Base-by-base conservation (phyloP, 1,140 invertebrate species). In the Ladona fulva region DNA sequence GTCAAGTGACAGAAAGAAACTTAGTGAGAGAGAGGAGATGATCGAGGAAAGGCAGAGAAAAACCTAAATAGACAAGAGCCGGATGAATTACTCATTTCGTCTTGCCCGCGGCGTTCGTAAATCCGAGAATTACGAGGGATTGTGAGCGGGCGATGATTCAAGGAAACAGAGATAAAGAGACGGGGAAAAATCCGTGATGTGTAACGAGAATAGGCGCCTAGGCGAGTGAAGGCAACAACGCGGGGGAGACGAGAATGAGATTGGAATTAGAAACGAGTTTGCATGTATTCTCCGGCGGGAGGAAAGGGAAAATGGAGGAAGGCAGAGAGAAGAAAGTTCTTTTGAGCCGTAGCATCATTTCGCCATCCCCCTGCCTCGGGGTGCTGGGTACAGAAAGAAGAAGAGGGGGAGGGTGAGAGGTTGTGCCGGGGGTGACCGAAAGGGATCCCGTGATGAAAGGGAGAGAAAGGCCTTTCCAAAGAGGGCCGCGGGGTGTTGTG, bases 191-290 rank as follows among this genome's bases (percentile, higher is more conserved):
- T 66, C 14, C 52, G 1, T 37, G 52, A 66, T 22, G 52, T 19
- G 52, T 19, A 22, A 66, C 52, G 52, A 19, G 52, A 37, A 37
- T n/a, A n/a, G n/a, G n/a, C n/a, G n/a, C n/a, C n/a, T n/a, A n/a
- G n/a, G n/a, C n/a, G n/a, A n/a, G n/a, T n/a, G n/a, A n/a, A n/a
- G n/a, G n/a, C n/a, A n/a, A n/a, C n/a, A n/a, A n/a, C n/a, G n/a
- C n/a, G n/a, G n/a, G n/a, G n/a, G n/a, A n/a, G n/a, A n/a, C 3
- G 3, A 66, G 52, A 66, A 66, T 37, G 29, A 37, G 29, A 37
- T 19, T 66, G 52, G 52, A 66, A 66, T 66, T 66, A 66, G 52
- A 66, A 66, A 66, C 52, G 52, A 66, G 52, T 66, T 66, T 66
- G 52, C n/a, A 22, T 66, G 52, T 22, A 66, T 22, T 19, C 52